These are phyloP conservation scores for Parochlus steinenii DNA, from an alignment of 2,888 invertebrate species.

Conservation along the genomic window DNA sequence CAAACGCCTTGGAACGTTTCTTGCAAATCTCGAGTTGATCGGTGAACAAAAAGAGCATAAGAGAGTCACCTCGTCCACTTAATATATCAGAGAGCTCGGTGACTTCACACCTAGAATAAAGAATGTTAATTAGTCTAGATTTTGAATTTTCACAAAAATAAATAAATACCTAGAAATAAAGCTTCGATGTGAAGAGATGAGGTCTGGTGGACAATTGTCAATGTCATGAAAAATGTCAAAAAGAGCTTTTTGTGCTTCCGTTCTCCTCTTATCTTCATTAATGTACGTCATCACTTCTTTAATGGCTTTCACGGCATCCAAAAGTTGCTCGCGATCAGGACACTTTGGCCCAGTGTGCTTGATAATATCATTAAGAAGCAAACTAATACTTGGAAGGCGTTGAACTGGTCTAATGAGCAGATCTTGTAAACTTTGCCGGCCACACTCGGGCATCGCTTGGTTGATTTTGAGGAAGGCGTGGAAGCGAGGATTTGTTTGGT, in stretches of 20 bases:
- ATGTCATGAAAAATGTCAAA: conserved; percentile 97
- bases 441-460: conserved; percentile 88
- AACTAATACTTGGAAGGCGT: conserved; percentile 87
- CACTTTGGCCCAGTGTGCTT: conserved; percentile 81
- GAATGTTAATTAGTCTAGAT: no score
- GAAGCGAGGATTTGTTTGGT: conserved; percentile 85
- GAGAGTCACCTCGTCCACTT: conserved; percentile 69
- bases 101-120: conserved; percentile 68
- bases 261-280: conserved; percentile 93
- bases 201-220: conserved; percentile 87
- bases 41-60: conserved; percentile 83
- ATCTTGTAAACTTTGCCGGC: conserved; percentile 88
- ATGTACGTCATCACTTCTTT: conserved; percentile 92
- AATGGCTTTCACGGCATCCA: conserved; percentile 71
- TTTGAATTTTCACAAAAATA: no score
- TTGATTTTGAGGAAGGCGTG: conserved; percentile 96
- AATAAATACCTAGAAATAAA: conserved; percentile 78
- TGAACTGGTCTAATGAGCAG: conserved; percentile 95
- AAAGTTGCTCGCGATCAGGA: conserved; percentile 71
- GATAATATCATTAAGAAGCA: conserved; percentile 83
- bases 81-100: conserved; percentile 71
- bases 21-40: conserved; percentile 89
- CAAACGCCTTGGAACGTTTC: conserved; percentile 61
- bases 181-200: conserved; percentile 82
- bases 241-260: conserved; percentile 88